A percentile compares a stretch with the other conserved stretches of the same genome.
These are phyloP conservation scores for Cynoglossus semilaevis DNA, from an alignment of 2,113 vertebrate species.

Conservation along the genomic window DNA sequence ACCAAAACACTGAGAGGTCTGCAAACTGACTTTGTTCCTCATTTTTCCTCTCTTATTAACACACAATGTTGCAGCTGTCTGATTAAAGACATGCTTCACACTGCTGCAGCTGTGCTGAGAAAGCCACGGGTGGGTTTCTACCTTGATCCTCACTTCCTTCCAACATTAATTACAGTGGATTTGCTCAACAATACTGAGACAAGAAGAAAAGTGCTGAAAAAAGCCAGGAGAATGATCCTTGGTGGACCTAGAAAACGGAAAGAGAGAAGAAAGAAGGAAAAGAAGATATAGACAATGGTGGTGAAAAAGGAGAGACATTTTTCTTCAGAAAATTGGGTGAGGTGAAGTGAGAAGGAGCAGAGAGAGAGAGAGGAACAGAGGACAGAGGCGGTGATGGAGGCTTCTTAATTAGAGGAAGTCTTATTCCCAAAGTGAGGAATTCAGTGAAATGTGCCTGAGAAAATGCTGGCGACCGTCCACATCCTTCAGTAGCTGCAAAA, in stretches of 20 bases:
- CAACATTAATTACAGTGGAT: slow-evolving; percentile 56
- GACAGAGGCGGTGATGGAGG: slow-evolving; percentile 53
- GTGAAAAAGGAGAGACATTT: slow-evolving; percentile 1
- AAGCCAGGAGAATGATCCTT: slow-evolving; percentile 15
- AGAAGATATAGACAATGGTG: slow-evolving; percentile 2
- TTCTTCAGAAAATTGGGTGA: slow-evolving; percentile 5
- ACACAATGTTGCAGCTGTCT: slow-evolving; percentile 15
- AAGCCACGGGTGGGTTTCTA: slow-evolving; percentile 30
- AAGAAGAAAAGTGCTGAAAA: slow-evolving; percentile 11
- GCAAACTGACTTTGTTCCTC: background rate
- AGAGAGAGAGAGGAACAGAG: slow-evolving; percentile 27
- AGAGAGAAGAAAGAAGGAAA: slow-evolving; percentile 2
- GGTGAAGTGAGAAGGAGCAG: slow-evolving; percentile 30
- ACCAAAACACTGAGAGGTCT: slow-evolving; percentile 9
- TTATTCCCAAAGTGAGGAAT: slow-evolving; percentile 36
- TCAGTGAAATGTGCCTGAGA: slow-evolving; percentile 22
- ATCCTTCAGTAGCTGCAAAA: slow-evolving; percentile 17
- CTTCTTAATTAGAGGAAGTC: slow-evolving; percentile 64
- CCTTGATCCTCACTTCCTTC: slow-evolving; percentile 44
- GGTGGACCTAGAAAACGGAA: background rate
- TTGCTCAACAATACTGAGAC: slow-evolving; percentile 34
- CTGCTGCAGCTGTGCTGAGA: slow-evolving; percentile 16
- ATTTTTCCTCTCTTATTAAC: background rate
- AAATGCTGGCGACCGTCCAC: slow-evolving; percentile 18
- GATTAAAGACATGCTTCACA: slow-evolving; percentile 48